Conservation (phyloP, 2,888 invertebrate genomes). For the Acrobasis repandana region DNA sequence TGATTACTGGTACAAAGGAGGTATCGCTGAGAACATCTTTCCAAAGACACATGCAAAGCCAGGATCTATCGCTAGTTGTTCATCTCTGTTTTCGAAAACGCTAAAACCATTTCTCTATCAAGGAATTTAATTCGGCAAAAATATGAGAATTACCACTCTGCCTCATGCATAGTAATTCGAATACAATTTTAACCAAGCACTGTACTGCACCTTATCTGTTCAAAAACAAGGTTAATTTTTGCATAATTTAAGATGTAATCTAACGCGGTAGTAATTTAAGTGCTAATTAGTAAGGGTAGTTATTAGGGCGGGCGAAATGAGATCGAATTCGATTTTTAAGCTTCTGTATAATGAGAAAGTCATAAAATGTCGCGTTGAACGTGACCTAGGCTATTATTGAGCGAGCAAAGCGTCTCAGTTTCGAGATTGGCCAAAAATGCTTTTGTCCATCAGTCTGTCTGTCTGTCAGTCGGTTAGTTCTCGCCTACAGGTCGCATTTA, state of each 20-base stretch:
- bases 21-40: too few relatives aligned
- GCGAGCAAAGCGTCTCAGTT: too few relatives aligned
- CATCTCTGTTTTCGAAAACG: neutral
- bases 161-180: conserved; percentile 21
- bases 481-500: too few relatives aligned
- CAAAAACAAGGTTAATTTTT: neutral
- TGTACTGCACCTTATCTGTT: neutral
- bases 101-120: neutral
- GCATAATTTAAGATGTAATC: neutral
- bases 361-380: neutral
- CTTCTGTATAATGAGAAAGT: neutral
- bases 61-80: too few relatives aligned
- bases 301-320: conserved; percentile 5
- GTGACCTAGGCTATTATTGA: neutral
- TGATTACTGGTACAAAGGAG: too few relatives aligned
- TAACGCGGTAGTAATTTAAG: conserved; percentile 8
- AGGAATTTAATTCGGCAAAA: conserved; percentile 20
- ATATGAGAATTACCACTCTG: conserved; percentile 17
- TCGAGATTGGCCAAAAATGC: too few relatives aligned
- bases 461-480: too few relatives aligned
- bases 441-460: too few relatives aligned
- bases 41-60: too few relatives aligned
- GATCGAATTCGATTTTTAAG: conserved; percentile 15
- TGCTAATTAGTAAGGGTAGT: conserved; percentile 18
- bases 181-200: neutral